Evolutionary conservation across 2,888 invertebrate species (phyloP), one percentile per base, ranked within the genome.

Genomic region (Drosophila koepferae): DNA sequence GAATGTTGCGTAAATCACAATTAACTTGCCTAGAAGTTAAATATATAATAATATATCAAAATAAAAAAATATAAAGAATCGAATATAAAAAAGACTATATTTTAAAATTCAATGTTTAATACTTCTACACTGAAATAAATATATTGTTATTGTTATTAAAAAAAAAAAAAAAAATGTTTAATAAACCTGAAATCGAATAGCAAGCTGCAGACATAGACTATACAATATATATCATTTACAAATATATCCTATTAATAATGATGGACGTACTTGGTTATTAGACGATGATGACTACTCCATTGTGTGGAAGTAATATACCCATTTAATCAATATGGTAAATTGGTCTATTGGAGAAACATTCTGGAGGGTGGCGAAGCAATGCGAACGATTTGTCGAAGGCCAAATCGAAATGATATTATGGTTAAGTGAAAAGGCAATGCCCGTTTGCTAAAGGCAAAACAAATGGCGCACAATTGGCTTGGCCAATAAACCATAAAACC

Each of bases 401-500:
- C 77, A 81, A 89, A 79, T 79, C 72, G 81, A 84, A 90, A 77
- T 64, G 85, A 74, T 80, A 89, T 86, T 86, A 60, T 68, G 69
- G 69, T 60, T 77, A 82, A 87, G 74, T 80, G 74, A 79, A 88
- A 81, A 72, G 74, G 68, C 70, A 55, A 62, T 58, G 36, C 34
- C 20, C 48, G 56, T 62, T 72, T 60, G 65, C 66, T 61, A 43
- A 54, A 64, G 84, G 84, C 78, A 65, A 77, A 87, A 87, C 88
- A 82, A 85, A 89, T 89, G 86, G 72, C 66, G 41, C 64, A 72
- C 80, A 89, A 89, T 84, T 89, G 82, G 63, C 86, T 85, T 86
- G 83, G 77, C 81, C 87, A 85, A 89, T 85, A 91, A 91, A 87
- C 72, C 91, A 83, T 82, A 85, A 85, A 85, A 80, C 82, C 80